Base-by-base conservation (phyloP, 2,113 vertebrate genomes). In the Larimichthys crocea region DNA sequence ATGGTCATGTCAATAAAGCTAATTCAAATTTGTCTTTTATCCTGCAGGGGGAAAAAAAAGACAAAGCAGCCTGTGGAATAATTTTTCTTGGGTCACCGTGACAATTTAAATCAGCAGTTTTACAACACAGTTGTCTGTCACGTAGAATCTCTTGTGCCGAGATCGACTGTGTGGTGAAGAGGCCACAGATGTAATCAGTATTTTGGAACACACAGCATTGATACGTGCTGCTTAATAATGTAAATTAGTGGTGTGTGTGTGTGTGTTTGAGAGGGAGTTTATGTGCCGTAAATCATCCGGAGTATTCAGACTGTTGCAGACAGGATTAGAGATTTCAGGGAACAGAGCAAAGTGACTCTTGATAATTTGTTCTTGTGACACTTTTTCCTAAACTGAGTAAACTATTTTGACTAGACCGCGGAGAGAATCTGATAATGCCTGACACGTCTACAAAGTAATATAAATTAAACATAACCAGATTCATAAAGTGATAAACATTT, bases 201-300 rank as follows among this genome's bases (percentile, higher is more conserved):
- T 91, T 93, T 91, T 85, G 84, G 84, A 88, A 90, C 87, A 88
- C 35, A 46, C 24, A 50, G 82, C 65, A 22, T 88, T 77, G n/a
- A 60, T 89, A 85, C 69, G 46, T 85, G 76, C 20, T 86, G 86
- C 85, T 84, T 88, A 84, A 88, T 59, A 76, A 89, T 81, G 75
- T 85, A 73, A 82, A 86, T 88, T 57, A 53, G 46, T 74, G 4
- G 62, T 60, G 76, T 50, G 65, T 70, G 66, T 61, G 35, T 40
- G 65, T 40, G 35, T 40, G 35, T 40, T 40, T 40, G 44, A 26
- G 16, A 26, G 49, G 52, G n/a, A 55, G 79, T 79, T 86, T 62
- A 62, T 73, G 74, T 66, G 63, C 56, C 53, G 55, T 82, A 79
- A 88, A 83, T 88, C 70, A 55, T 50, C 35, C 48, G 17, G 40